A percentile compares a stretch with the other conserved stretches of the same genome.
Evolutionary conservation across 2,797 vertebrate species (phyloP).

Genomic region (Xiphophorus birchmanni): DNA sequence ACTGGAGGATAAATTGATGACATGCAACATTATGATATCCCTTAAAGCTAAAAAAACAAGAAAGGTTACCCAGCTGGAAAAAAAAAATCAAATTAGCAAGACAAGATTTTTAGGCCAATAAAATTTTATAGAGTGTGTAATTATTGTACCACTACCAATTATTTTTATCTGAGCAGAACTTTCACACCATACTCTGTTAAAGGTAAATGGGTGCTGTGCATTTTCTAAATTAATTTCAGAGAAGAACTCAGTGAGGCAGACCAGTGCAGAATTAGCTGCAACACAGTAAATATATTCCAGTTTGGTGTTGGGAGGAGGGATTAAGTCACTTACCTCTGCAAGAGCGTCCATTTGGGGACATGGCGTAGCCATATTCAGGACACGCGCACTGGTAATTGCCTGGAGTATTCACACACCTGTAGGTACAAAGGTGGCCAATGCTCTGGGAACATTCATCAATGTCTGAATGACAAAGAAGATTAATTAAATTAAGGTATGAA

Average conservation of each 20-base stretch:
- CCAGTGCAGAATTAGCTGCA: neutral
- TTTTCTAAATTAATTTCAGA: constrained; percentile 28
- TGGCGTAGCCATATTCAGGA: constrained; percentile 90
- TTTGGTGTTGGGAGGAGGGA: neutral
- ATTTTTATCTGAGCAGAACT: constrained; percentile 52
- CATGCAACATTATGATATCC: too few relatives aligned
- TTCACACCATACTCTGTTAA: constrained; percentile 18
- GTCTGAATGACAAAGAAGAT: constrained; percentile 76
- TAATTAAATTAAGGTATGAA: neutral
- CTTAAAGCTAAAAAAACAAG: neutral
- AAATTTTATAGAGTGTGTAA: constrained; percentile 58
- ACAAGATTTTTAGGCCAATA: constrained; percentile 50
- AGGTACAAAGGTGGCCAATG: constrained; percentile 90
- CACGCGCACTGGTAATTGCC: constrained; percentile 96
- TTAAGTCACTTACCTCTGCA: constrained; percentile 86
- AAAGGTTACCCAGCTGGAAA: constrained; percentile 21
- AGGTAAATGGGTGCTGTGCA: constrained; percentile 25
- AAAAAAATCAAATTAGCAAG: constrained; percentile 43
- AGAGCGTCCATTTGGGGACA: constrained; percentile 90
- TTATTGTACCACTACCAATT: constrained; percentile 50
- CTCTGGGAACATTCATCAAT: constrained; percentile 93
- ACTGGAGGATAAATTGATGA: constrained; percentile 7
- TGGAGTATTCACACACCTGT: constrained; percentile 91
- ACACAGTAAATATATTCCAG: neutral
- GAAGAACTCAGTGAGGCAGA: constrained; percentile 1